Percentiles rank a stretch among this genome's conserved stretches.
phyloP scores from a whole-genome alignment of 2,888 invertebrate genomes.

The Busseola fusca region DNA sequence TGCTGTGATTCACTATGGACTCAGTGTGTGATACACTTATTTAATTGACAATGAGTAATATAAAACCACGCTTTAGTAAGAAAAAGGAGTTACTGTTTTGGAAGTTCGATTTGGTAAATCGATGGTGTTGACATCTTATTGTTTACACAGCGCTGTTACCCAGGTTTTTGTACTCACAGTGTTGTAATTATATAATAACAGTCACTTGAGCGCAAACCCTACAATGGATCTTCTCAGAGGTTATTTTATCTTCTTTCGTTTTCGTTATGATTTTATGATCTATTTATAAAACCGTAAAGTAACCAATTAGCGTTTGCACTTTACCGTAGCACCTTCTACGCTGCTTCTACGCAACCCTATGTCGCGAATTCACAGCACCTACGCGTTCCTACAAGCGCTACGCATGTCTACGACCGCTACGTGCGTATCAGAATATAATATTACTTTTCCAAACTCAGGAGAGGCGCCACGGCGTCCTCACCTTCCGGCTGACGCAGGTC shows the following conservation, averaged over 20 bases:
- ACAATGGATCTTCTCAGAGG: background rate
- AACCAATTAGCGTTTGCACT: background rate
- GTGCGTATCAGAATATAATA: background rate
- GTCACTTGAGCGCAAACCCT: background rate
- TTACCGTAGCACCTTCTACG: background rate
- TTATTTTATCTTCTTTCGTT: background rate
- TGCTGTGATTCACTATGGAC: conserved; percentile 68
- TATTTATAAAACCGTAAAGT: background rate
- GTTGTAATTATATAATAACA: background rate
- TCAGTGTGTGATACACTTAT: conserved; percentile 49
- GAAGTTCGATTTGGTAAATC: too few relatives aligned
- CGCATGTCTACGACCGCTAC: conserved; percentile 3
- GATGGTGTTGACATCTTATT: background rate
- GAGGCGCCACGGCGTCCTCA: too few relatives aligned
- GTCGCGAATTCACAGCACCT: conserved; percentile 5
- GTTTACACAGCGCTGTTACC: background rate
- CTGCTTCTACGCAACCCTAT: background rate
- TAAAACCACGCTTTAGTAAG: background rate
- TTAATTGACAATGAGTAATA: conserved; percentile 28
- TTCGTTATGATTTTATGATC: background rate
- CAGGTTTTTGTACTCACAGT: background rate
- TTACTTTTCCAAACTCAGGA: background rate
- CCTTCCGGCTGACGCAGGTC: too few relatives aligned
- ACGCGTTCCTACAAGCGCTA: background rate
- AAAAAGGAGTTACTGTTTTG: background rate